Evolutionary conservation across 2,888 invertebrate species (phyloP).

Genomic region (Spilarctia lutea): DNA sequence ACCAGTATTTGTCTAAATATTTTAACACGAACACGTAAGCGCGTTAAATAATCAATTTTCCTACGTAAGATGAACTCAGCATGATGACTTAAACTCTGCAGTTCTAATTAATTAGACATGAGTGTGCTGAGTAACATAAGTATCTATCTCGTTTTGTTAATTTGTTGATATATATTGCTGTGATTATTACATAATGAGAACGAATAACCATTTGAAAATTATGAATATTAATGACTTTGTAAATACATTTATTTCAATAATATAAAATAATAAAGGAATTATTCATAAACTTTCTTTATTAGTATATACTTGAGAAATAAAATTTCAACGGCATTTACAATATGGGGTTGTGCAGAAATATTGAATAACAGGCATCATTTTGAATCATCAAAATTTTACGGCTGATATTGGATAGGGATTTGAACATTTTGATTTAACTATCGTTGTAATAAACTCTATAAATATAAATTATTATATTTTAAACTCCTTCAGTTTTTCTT

Average conservation of each 20-base stretch:
- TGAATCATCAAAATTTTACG: too few species aligned
- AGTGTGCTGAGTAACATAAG: conserved; percentile 4
- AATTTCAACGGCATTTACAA: neutral
- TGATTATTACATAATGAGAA: neutral
- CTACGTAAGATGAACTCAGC: conserved; percentile 20
- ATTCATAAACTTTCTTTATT: neutral
- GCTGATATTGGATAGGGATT: too few species aligned
- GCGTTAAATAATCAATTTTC: conserved; percentile 16
- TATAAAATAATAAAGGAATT: neutral
- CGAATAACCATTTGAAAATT: neutral
- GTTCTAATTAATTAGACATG: conserved; percentile 2
- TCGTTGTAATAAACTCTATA: too few species aligned
- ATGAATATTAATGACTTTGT: neutral
- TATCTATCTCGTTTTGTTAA: neutral
- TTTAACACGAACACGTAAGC: conserved; percentile 39
- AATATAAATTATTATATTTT: neutral
- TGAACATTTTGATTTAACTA: neutral
- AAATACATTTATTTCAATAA: neutral
- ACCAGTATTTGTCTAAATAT: conserved; percentile 50
- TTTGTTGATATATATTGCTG: neutral
- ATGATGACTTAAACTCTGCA: conserved; percentile 14
- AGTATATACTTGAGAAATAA: neutral
- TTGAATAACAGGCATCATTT: neutral
- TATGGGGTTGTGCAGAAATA: neutral
- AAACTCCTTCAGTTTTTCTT: too few species aligned